Base-by-base conservation (phyloP, 2,888 invertebrate species). In the Caradrina clavipalpis region DNA sequence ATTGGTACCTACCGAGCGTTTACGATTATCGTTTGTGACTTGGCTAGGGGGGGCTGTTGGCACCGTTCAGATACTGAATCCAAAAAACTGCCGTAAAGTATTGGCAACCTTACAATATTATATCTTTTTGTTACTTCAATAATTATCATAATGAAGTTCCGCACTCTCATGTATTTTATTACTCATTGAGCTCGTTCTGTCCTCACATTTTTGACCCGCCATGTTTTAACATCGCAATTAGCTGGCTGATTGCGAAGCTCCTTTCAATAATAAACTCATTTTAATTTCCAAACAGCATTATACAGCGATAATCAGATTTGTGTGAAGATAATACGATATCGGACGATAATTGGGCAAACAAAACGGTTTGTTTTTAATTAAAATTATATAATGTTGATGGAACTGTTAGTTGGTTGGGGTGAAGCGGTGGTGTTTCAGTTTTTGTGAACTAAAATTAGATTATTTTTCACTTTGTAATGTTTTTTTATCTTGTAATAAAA, bases 231-330 rank as follows among this genome's bases (percentile, higher is more conserved):
- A 42, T 63, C 19, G 49, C 62, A 81, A 78, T 81, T 66, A 73
- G 59, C 49, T 62, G 62, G 66, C 57, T 84, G 76, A 79, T 82
- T 82, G 82, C 70, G 51, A 68, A 39, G 50, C 65, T 66, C 74
- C 50, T 69, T 73, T 47, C 64, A 67, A 80, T 86, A 81, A 86
- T 80, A 79, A 85, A 83, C 79, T 72, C 69, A 76, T 82, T 87
- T 87, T 88, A 84, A 88, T 88, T 85, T 85, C 73, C 78, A 80
- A 71, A 68, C 72, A 78, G 65, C 75, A 84, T 88, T 83, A 88
- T 84, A 80, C 80, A 80, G 76, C 79, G 87, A 85, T 87, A 86
- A 87, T 87, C 83, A 80, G 86, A 89, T 86, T 83, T 85, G 83
- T 84, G 79, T 82, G 81, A 86, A 86, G 86, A 88, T 89, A 89